phyloP scores from a whole-genome alignment of 2,797 vertebrate genomes.

The Arnoldichthys spilopterus region DNA sequence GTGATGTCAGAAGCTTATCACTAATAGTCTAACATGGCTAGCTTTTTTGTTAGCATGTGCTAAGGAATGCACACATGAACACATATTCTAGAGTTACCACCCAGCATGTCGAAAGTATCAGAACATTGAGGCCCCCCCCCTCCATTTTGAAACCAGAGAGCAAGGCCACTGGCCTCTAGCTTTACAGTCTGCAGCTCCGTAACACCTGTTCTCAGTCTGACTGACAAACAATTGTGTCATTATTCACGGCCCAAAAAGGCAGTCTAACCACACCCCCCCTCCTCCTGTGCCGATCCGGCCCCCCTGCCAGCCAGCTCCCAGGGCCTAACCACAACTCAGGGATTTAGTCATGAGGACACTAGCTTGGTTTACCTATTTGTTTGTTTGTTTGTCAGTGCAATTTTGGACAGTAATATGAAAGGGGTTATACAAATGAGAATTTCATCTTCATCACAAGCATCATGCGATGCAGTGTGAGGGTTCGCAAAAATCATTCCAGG shows the following conservation, averaged over 20 bases:
- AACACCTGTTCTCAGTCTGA: constrained; percentile 71
- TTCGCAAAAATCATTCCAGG: background rate
- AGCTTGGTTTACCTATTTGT: constrained; percentile 49
- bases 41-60: constrained; percentile 34
- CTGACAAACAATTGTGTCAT: constrained; percentile 72
- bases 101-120: constrained; percentile 62
- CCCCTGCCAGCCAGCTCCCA: constrained; percentile 21
- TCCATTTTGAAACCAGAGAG: constrained; percentile 66
- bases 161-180: constrained; percentile 56
- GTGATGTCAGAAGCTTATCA: constrained; percentile 7
- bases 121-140: constrained; percentile 47
- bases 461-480: background rate
- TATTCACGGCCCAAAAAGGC: constrained; percentile 62
- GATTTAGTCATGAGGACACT: constrained; percentile 45
- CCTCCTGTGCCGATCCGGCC: constrained; percentile 36
- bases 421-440: background rate
- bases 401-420: constrained; percentile 3
- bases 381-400: constrained; percentile 23
- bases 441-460: constrained; percentile 9
- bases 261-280: constrained; percentile 58
- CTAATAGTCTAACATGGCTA: constrained; percentile 24
- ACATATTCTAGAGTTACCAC: constrained; percentile 61
- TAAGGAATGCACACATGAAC: constrained; percentile 42
- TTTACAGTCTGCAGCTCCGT: constrained; percentile 53
- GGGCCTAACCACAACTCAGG: constrained; percentile 55